These are phyloP conservation scores for Trichonephila inaurata DNA, from an alignment of 1,140 invertebrate species.

Conservation along the genomic window DNA sequence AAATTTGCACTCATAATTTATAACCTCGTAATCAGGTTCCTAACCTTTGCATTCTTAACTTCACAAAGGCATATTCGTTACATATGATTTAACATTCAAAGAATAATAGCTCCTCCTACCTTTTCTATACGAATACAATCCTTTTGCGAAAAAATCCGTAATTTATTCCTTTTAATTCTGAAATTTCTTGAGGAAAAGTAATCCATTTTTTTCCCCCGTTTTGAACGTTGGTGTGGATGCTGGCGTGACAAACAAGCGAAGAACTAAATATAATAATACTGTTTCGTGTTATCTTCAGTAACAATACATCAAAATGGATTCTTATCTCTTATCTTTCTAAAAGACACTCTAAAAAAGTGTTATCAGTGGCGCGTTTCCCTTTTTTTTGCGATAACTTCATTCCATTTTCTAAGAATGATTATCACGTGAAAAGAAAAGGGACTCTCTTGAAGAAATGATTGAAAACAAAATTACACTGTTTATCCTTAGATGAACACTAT, in stretches of 20 bases:
- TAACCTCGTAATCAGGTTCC: too few species aligned
- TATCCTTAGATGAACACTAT: too few species aligned
- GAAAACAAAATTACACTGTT: neutral
- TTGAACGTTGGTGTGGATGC: neutral
- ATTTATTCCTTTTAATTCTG: neutral
- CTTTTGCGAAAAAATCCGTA: neutral
- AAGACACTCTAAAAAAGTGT: conserved; percentile 33
- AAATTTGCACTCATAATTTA: too few species aligned
- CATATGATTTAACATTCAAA: neutral
- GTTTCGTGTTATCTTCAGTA: neutral
- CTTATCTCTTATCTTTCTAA: conserved; percentile 39
- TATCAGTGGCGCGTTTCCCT: conserved; percentile 56
- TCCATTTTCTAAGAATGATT: neutral
- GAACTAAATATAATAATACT: conserved; percentile 20
- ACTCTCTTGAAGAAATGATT: neutral
- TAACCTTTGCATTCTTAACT: too few species aligned
- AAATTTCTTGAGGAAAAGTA: neutral
- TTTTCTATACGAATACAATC: neutral
- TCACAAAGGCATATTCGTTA: neutral
- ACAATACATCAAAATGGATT: conserved; percentile 49
- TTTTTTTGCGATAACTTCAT: neutral
- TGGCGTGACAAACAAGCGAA: neutral
- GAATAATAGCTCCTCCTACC: neutral
- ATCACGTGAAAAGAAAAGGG: conserved; percentile 42
- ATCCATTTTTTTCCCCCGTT: neutral